Conservation (phyloP, 2,113 vertebrate species). For the Gymnorhina tibicen region DNA sequence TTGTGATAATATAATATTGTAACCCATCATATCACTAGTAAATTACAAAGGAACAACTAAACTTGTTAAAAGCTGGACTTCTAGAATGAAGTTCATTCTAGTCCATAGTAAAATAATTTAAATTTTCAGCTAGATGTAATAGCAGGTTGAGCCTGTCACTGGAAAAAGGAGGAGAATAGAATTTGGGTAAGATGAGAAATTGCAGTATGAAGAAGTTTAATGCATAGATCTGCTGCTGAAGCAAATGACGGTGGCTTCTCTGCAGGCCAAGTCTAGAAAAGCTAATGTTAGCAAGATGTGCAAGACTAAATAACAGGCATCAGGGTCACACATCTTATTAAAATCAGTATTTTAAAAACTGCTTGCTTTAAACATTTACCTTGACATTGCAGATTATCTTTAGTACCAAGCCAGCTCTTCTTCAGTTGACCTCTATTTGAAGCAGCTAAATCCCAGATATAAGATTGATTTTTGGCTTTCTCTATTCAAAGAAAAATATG, state of each 20-base stretch:
- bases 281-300: slow-evolving; percentile 53
- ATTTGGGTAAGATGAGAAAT: background rate
- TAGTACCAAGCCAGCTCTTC: slow-evolving; percentile 64
- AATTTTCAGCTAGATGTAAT: background rate
- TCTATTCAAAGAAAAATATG: slow-evolving; percentile 71
- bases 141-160: background rate
- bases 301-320: slow-evolving; percentile 60
- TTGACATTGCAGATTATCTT: slow-evolving; percentile 74
- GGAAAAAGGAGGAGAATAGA: background rate
- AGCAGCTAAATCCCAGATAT: slow-evolving; percentile 64
- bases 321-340: slow-evolving; percentile 63
- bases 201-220: background rate
- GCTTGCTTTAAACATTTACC: slow-evolving; percentile 73
- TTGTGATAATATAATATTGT: background rate
- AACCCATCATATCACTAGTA: background rate
- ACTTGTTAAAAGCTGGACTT: background rate
- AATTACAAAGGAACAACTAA: background rate
- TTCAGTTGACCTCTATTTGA: slow-evolving; percentile 68
- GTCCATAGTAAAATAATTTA: background rate
- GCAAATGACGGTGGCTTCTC: slow-evolving; percentile 22
- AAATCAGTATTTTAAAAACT: slow-evolving; percentile 70
- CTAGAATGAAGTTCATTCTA: background rate
- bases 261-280: slow-evolving; percentile 46
- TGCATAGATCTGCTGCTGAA: background rate
- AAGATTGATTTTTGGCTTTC: slow-evolving; percentile 76